Conservation (phyloP, 2,888 invertebrate genomes). For the Ephialtes manifestator region DNA sequence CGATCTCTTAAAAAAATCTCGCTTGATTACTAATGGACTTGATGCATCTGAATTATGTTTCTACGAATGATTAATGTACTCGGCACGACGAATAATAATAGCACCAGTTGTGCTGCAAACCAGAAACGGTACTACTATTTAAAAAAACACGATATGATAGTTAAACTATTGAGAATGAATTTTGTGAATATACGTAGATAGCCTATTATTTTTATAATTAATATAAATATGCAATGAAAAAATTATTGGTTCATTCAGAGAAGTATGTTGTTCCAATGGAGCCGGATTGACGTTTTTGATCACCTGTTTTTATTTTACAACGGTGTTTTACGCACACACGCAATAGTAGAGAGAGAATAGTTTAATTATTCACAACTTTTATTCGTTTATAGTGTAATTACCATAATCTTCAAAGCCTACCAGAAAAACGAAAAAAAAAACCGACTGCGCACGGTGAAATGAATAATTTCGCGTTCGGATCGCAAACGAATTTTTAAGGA, state of each 20-base stretch:
- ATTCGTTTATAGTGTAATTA: constrained; percentile 67
- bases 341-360: constrained; percentile 45
- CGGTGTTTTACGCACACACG: constrained; percentile 44
- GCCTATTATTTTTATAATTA: constrained; percentile 69
- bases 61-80: constrained; percentile 45
- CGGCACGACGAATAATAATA: constrained; percentile 28
- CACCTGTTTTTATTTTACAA: constrained; percentile 45
- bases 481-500: constrained; percentile 63
- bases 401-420: constrained; percentile 53
- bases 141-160: constrained; percentile 59
- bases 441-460: constrained; percentile 36
- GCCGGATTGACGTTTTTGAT: constrained; percentile 16
- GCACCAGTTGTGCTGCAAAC: constrained; percentile 1
- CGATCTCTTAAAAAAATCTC: constrained; percentile 59
- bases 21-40: constrained; percentile 52
- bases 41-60: constrained; percentile 58
- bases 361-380: constrained; percentile 66
- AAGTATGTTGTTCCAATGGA: constrained; percentile 21
- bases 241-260: constrained; percentile 49
- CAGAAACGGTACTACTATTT: constrained; percentile 56
- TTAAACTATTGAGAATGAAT: constrained; percentile 68
- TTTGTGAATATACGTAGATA: constrained; percentile 69
- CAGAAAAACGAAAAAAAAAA: constrained; percentile 28
- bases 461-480: constrained; percentile 41
- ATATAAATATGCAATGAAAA: constrained; percentile 63